Conservation (phyloP, 2,888 invertebrate genomes). For the Amiota mariae region DNA sequence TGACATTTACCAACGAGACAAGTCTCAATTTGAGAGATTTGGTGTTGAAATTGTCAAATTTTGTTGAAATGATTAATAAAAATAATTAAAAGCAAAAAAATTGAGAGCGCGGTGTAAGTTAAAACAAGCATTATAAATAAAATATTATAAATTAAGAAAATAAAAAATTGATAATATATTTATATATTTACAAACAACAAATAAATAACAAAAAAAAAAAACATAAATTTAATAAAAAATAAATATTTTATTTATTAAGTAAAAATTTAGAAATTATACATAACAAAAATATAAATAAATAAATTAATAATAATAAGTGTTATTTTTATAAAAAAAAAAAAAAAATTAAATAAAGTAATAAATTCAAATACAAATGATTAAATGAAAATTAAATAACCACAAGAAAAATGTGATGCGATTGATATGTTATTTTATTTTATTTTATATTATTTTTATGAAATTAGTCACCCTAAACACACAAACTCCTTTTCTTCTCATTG, state of each 20-base stretch:
- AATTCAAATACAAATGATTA: not conserved
- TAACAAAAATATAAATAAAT: slow-evolving; percentile 36
- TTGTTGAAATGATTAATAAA: not conserved
- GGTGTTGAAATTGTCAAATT: too few relatives aligned
- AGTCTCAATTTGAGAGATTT: not conserved
- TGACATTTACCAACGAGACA: not conserved
- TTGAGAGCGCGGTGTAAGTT: slow-evolving; percentile 20
- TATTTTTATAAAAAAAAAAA: slow-evolving; percentile 46
- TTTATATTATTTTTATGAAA: slow-evolving; percentile 33
- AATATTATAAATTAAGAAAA: slow-evolving; percentile 38
- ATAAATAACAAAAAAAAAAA: not conserved
- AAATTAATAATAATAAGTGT: slow-evolving; percentile 46
- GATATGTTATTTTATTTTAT: not conserved
- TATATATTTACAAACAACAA: slow-evolving; percentile 33
- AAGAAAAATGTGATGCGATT: slow-evolving; percentile 52
- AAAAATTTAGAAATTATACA: slow-evolving; percentile 43
- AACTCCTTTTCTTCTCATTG: too few relatives aligned
- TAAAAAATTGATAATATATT: slow-evolving; percentile 62
- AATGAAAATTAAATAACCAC: slow-evolving; percentile 31
- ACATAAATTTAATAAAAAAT: slow-evolving; percentile 17
- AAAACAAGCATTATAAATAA: too few relatives aligned
- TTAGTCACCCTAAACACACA: not conserved
- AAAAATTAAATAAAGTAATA: slow-evolving; percentile 46
- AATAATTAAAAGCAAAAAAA: not conserved
- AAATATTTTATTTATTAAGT: slow-evolving; percentile 15